A percentile compares a stretch with the other conserved stretches of the same genome.
These are phyloP conservation scores for Mongoloraphidia duomilia DNA, from an alignment of 2,888 invertebrate genomes.

Conservation along the genomic window DNA sequence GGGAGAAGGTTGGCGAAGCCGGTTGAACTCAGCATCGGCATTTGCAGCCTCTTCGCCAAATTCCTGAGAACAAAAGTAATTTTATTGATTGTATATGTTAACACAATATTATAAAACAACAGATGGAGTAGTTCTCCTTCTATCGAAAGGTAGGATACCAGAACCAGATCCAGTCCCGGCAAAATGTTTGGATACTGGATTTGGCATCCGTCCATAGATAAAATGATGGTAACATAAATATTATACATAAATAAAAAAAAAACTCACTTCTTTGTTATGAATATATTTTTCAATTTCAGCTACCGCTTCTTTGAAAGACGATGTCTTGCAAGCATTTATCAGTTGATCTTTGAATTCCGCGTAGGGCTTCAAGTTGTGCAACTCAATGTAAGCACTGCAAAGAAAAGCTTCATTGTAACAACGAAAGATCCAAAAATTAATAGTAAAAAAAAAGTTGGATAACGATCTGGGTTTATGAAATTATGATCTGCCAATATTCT, in stretches of 20 bases:
- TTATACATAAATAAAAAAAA: constrained; percentile 5
- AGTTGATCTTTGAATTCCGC: constrained; percentile 64
- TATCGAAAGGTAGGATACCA: too few relatives aligned
- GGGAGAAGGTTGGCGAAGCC: constrained; percentile 28
- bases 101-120: too few relatives aligned
- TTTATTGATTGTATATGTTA: neutral
- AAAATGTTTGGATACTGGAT: too few relatives aligned
- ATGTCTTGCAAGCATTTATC: constrained; percentile 57
- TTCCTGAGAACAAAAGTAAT: constrained; percentile 23
- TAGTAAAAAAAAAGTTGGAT: constrained; percentile 1
- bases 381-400: constrained; percentile 80
- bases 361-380: constrained; percentile 69
- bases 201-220: too few relatives aligned
- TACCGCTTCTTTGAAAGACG: constrained; percentile 64
- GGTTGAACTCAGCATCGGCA: constrained; percentile 57
- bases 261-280: constrained; percentile 47
- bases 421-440: constrained; percentile 3
- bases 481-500: neutral
- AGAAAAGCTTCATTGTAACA: constrained; percentile 9
- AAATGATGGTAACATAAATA: neutral
- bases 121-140: too few relatives aligned
- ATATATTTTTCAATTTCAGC: constrained; percentile 68
- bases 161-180: too few relatives aligned
- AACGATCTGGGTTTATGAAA: neutral
- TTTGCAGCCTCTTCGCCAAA: constrained; percentile 40